phyloP scores from a whole-genome alignment of 2,888 invertebrate species.

The Nephrotoma flavescens region DNA sequence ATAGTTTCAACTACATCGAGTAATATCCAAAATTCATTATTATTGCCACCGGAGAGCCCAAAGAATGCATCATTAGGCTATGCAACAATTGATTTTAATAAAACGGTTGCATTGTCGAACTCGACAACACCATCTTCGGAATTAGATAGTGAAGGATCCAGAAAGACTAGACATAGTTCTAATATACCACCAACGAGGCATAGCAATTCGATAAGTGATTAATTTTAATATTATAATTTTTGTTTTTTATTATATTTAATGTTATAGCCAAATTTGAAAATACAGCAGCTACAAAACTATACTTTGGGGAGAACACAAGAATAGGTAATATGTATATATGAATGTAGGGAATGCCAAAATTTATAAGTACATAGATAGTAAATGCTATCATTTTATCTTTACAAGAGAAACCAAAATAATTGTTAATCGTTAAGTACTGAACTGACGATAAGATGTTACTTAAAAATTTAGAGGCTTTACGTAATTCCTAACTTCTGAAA shows the following conservation, averaged over 20 bases:
- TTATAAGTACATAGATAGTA: too few relatives aligned
- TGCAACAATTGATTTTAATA: slow-evolving; percentile 87
- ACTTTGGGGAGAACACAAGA: neutral
- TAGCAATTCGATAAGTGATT: slow-evolving; percentile 46
- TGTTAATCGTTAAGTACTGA: too few relatives aligned
- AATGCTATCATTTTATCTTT: neutral
- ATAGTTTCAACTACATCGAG: slow-evolving; percentile 4
- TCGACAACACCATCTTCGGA: slow-evolving; percentile 58
- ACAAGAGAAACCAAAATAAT: too few relatives aligned
- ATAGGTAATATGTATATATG: neutral
- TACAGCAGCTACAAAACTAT: neutral
- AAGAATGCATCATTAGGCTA: slow-evolving; percentile 43
- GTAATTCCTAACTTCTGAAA: too few relatives aligned
- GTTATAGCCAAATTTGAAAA: neutral
- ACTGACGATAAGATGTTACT: too few relatives aligned
- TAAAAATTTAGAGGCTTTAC: too few relatives aligned
- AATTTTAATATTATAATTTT: slow-evolving; percentile 9
- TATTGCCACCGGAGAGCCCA: slow-evolving; percentile 12
- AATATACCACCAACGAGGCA: slow-evolving; percentile 35
- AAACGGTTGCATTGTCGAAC: slow-evolving; percentile 76
- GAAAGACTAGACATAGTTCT: slow-evolving; percentile 73
- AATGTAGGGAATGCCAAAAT: neutral
- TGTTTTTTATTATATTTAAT: neutral
- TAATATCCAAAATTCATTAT: slow-evolving; percentile 1
- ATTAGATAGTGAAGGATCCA: slow-evolving; percentile 52